A percentile compares a stretch with the other conserved stretches of the same genome.
These are phyloP conservation scores for Ooceraea biroi DNA, from an alignment of 1,140 invertebrate species.

Conservation along the genomic window DNA sequence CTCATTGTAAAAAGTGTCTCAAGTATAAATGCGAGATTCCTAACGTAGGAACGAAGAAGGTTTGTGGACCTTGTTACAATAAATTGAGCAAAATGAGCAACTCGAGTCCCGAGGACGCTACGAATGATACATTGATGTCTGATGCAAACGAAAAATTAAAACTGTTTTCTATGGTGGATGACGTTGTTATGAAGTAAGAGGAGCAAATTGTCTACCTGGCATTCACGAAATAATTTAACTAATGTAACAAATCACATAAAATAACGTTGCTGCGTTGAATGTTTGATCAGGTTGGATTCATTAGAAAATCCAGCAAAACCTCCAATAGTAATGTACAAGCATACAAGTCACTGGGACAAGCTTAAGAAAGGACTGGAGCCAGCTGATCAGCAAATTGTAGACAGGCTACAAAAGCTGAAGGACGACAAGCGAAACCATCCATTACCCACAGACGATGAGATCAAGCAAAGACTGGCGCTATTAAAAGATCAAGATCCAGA, in stretches of 20 bases:
- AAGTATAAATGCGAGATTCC: slow-evolving; percentile 82
- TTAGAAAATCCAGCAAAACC: slow-evolving; percentile 83
- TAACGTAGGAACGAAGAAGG: slow-evolving; percentile 76
- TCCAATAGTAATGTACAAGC: slow-evolving; percentile 83
- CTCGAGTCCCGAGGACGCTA: slow-evolving; percentile 38
- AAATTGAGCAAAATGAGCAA: slow-evolving; percentile 71
- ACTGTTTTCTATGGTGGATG: slow-evolving; percentile 76
- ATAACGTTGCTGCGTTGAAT: not conserved
- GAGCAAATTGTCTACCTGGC: not conserved
- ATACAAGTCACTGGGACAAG: slow-evolving; percentile 78
- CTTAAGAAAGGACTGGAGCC: slow-evolving; percentile 82
- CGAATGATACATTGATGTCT: not conserved
- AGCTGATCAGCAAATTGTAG: slow-evolving; percentile 82
- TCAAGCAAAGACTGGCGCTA: slow-evolving; percentile 81
- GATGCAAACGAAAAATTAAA: slow-evolving; percentile 56
- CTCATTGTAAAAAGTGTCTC: slow-evolving; percentile 83
- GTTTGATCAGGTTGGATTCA: slow-evolving; percentile 77
- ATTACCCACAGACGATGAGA: slow-evolving; percentile 81
- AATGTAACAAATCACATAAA: not conserved
- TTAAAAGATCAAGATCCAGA: slow-evolving; percentile 81
- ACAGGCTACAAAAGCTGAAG: slow-evolving; percentile 83
- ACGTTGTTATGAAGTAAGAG: slow-evolving; percentile 81
- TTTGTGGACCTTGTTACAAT: slow-evolving; percentile 82
- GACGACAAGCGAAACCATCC: slow-evolving; percentile 75
- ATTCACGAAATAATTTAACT: not conserved